Evolutionary conservation across 1,140 invertebrate species (phyloP).

Genomic region (Streblospio benedicti): DNA sequence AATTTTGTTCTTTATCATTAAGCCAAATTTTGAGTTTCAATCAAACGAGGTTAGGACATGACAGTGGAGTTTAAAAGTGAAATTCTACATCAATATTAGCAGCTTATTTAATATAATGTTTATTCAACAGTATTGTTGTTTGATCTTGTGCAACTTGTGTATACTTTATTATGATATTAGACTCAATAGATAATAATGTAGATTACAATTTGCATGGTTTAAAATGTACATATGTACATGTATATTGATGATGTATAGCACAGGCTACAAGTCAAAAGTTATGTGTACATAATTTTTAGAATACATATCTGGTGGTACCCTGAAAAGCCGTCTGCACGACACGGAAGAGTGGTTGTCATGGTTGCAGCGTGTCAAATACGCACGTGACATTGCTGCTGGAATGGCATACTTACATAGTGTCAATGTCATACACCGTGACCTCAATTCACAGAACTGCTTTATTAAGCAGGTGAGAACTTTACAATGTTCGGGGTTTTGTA

Average conservation of each 20-base stretch:
- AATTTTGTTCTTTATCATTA: too few species aligned
- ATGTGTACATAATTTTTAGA: slow-evolving; percentile 26
- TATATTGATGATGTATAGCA: background rate
- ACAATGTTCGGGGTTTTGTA: too few species aligned
- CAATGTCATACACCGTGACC: slow-evolving; percentile 45
- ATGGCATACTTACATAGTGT: slow-evolving; percentile 46
- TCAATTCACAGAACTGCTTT: slow-evolving; percentile 45
- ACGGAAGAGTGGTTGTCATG: slow-evolving; percentile 30
- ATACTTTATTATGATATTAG: too few species aligned
- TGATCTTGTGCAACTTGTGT: too few species aligned
- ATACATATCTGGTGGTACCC: slow-evolving; percentile 41
- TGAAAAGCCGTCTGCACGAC: slow-evolving; percentile 40
- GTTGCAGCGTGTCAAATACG: slow-evolving; percentile 33
- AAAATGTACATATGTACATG: too few species aligned
- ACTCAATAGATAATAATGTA: too few species aligned
- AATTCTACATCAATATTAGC: too few species aligned
- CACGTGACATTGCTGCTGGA: slow-evolving; percentile 42
- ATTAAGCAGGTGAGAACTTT: slow-evolving; percentile 35
- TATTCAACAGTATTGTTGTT: background rate
- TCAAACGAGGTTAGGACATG: too few species aligned
- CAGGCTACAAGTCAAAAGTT: background rate
- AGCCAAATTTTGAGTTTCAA: too few species aligned
- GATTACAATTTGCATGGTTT: too few species aligned
- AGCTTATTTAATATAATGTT: background rate
- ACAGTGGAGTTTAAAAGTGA: too few species aligned